Base-by-base conservation (phyloP, 2,888 invertebrate species). In the Neocrepidodera transversa region DNA sequence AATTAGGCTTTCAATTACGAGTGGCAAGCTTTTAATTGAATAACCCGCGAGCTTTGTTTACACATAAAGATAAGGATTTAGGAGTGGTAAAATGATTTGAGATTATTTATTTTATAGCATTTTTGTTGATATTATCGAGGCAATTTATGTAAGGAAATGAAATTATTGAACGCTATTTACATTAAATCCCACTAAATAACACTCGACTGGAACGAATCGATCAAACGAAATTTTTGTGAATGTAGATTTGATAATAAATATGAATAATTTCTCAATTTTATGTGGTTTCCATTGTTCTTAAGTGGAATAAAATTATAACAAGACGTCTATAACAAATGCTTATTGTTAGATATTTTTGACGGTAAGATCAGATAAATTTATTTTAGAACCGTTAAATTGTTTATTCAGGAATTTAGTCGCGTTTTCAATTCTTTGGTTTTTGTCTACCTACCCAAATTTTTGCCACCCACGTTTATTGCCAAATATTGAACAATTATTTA, bases 1-100 rank as follows among this genome's bases (percentile, higher is more conserved):
- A 69, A 69, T 68, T 62, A 62, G 51, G 42, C 48, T 40, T 48
- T 59, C 62, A 62, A 55, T 62, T 58, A 62, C 45, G 55, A 50
- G 48, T 48, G 58, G 51, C 58, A 35, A 45, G 50, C 53, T 62
- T 62, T 62, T 66, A 66, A 65, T 68, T 62, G 62, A 66, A 54
- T 51, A 40, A 40, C 56, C 51, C 52, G 62, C 23, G 28, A 56
- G 50, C 58, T 65, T 54, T 56, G 55, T 63, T 58, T 61, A 59
- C 61, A 56, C 18, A 20, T 20, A 49, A 20, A 62, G 64, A 64
- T 64, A 62, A 64, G 63, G 56, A 58, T 64, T 61, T 57, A 57
- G 47, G 52, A 48, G 53, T 20, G 48, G 48, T 54, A 23, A 48
- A 48, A 56, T 56, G 36, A 35, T 35, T 58, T 45, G 30, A 7